These are phyloP conservation scores for Rhineura floridana DNA, from an alignment of 2,113 vertebrate genomes.

Conservation along the genomic window DNA sequence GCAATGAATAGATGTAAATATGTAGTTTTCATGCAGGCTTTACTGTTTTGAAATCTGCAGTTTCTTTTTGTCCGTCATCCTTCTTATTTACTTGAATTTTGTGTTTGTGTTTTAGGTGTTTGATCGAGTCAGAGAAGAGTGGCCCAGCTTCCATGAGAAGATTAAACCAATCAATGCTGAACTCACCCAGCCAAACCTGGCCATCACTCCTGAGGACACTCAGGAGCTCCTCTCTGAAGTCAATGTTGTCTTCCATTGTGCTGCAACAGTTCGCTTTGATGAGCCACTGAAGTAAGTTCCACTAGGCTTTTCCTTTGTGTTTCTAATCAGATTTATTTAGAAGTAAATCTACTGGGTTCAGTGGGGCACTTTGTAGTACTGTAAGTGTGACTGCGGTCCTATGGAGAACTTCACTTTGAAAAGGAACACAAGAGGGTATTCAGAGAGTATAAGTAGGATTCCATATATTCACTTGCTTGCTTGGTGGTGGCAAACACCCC, in stretches of 20 bases:
- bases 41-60: too few species aligned
- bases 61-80: not conserved
- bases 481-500: not conserved
- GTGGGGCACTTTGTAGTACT: not conserved
- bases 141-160: constrained; percentile 90
- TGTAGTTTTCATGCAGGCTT: too few species aligned
- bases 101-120: constrained; percentile 84
- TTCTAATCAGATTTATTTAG: not conserved
- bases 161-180: constrained; percentile 90
- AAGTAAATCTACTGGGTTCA: not conserved
- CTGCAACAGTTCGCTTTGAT: constrained; percentile 93
- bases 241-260: constrained; percentile 94
- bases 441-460: not conserved
- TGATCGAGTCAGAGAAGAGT: constrained; percentile 88
- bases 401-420: not conserved
- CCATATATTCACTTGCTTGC: not conserved
- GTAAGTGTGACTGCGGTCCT: not conserved
- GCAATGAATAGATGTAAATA: too few species aligned
- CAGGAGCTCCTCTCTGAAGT: constrained; percentile 82
- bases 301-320: constrained; percentile 19
- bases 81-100: constrained; percentile 1
- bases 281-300: constrained; percentile 86
- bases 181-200: constrained; percentile 87
- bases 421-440: not conserved
- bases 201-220: constrained; percentile 86